These are phyloP conservation scores for Eumerus sabulonum DNA, from an alignment of 2,888 invertebrate genomes.

Conservation along the genomic window DNA sequence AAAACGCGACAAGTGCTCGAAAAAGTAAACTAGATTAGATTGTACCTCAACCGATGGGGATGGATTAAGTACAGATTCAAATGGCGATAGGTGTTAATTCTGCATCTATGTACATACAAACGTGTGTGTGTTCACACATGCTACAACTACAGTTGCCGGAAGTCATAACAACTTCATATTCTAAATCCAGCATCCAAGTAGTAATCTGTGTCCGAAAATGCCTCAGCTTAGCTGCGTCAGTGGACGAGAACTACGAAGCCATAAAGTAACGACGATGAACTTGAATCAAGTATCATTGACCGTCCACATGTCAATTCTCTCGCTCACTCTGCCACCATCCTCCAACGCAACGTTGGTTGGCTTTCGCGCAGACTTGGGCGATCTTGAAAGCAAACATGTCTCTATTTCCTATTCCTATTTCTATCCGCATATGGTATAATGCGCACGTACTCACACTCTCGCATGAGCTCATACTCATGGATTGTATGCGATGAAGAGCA, in stretches of 20 bases:
- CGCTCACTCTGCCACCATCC: constrained; percentile 41
- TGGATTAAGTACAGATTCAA: no score
- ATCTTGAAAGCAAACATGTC: constrained; percentile 57
- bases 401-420: constrained; percentile 64
- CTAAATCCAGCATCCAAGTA: constrained; percentile 25
- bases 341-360: constrained; percentile 56
- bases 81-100: no score
- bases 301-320: constrained; percentile 13
- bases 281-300: constrained; percentile 67
- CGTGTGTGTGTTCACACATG: no score
- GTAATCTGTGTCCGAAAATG: constrained; percentile 24
- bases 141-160: constrained; percentile 54
- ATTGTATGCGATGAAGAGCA: background rate
- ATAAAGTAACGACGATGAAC: constrained; percentile 47
- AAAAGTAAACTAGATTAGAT: no score
- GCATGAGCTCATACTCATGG: no score
- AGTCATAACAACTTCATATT: constrained; percentile 50
- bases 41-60: no score
- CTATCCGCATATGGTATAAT: constrained; percentile 9
- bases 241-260: constrained; percentile 34
- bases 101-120: no score
- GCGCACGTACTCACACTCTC: constrained; percentile 4
- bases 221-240: constrained; percentile 31
- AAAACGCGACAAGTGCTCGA: constrained; percentile 27
- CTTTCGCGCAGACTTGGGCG: constrained; percentile 28